Base-by-base conservation (phyloP, 2,888 invertebrate species). In the Thera britannica region DNA sequence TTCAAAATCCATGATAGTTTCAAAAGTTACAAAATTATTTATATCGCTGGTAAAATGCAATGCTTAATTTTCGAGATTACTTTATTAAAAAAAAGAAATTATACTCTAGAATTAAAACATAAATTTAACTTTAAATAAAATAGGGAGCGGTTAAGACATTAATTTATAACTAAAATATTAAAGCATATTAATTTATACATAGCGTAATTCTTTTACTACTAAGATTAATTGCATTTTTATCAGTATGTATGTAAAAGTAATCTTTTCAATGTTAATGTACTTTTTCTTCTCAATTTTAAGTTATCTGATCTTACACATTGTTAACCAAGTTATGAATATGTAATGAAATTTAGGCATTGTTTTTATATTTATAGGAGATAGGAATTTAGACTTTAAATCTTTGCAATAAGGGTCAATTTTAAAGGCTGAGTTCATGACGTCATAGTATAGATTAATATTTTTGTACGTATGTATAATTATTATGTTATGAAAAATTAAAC, bases 291-390 rank as follows among this genome's bases (percentile, higher is more conserved):
- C 41, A 62, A 36, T 44, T 59, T 71, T 58, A 61, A 66, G 60
- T 71, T 73, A 75, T 75, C 67, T 75, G 74, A 75, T 77, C 75
- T 71, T 75, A 70, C n/a, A 74, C 74, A 71, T 75, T 51, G 51
- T 51, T 51, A 51, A 23, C 23, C 7, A 23, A 23, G 46, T 68
- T 67, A 75, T 77, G 74, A 75, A 79, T 77, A 77, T 62, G 0
- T 64, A 72, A 75, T 72, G 56, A 71, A 62, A 57, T 67, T 38
- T 38, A 64, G 62, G 65, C 61, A 66, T 68, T 72, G 67, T 69
- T 71, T 57, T 8, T 57, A 49, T 35, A 7, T 41, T 7, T 41
- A 41, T 38, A 59, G 46, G 51, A 12, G 51, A 63, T 51, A 23
- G 57, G 49, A 72, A 68, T 71, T 62, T 69, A 38, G 59, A 72